Base-by-base conservation (phyloP, 2,113 vertebrate genomes). In the Herpailurus yagouaroundi region DNA sequence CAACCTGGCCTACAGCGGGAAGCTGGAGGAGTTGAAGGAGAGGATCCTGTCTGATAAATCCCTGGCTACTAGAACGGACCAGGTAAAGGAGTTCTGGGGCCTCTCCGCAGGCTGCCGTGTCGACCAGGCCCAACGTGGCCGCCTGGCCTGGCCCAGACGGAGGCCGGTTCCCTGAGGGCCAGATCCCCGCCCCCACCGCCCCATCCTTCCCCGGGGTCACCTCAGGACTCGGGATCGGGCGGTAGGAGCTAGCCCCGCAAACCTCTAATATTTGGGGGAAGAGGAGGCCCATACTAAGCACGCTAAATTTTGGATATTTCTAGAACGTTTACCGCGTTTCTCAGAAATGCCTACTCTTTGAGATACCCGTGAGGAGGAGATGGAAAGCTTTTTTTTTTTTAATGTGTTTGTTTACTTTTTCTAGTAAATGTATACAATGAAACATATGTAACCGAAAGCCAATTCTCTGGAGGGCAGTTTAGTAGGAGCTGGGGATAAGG, bases 1-100 rank as follows among this genome's bases (percentile, higher is more conserved):
- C 95, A 99, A 99, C 95, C 98, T 99, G 93, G 99, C 99, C 31
- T 99, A 99, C 93, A 94, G 92, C 18, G 99, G 99, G 0, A 98
- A 99, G n/a, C 98, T 99, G 92, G 99, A 99, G 9, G 98, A 99
- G 96, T 95, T 99, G 94, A 99, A 98, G 94, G 96, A 98, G 66
- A 98, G 98, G 52, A 98, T 99, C 90, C 98, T 99, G 93, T 98
- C 99, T 8, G 99, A 99, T 97, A 99, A 98, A 96, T 98, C 98
- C 10, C 98, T 99, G 91, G 99, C 99, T 31, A 99, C 98, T 41
- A 99, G 98, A 97, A 98, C 99, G 36, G 99, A 99, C 97, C 99
- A 99, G 99, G 99, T 99, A 98, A 98, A 98, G 85, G 68, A 6
- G 19, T 15, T 9, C 15, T 15, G 18, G 25, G 41, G 73, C 82